phyloP scores from a whole-genome alignment of 2,113 vertebrate genomes.

The Gopherus flavomarginatus region DNA sequence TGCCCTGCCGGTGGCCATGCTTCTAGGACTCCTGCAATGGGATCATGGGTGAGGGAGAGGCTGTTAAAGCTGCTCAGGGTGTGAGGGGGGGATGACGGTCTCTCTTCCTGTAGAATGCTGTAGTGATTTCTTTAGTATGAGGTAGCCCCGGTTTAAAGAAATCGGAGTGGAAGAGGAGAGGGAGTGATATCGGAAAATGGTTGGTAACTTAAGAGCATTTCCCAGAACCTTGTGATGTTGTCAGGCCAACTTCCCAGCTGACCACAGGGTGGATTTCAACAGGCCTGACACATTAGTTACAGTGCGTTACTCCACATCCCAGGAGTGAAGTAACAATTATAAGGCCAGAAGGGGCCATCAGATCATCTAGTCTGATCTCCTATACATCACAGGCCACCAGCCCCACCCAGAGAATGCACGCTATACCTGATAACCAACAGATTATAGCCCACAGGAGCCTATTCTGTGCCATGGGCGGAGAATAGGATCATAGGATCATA shows the following conservation, averaged over 20 bases:
- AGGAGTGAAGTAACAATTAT: background rate
- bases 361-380: background rate
- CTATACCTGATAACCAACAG: background rate
- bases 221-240: background rate
- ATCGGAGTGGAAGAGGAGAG: no score
- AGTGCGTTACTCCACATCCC: background rate
- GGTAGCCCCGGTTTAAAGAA: background rate
- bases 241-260: background rate
- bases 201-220: background rate
- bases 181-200: background rate
- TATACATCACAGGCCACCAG: background rate
- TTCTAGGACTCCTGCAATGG: no score
- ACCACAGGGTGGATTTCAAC: background rate
- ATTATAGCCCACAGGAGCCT: background rate
- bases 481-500: background rate
- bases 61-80: background rate
- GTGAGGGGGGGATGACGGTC: accelerated
- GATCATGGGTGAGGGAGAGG: background rate
- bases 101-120: background rate
- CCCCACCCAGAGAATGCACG: background rate
- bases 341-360: background rate
- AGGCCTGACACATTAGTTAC: background rate
- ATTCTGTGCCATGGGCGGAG: background rate
- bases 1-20: no score
- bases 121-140: background rate